Percentiles rank a stretch among this genome's conserved stretches.
phyloP scores from a whole-genome alignment of 2,888 invertebrate species.

The Psylliodes chrysocephalus region DNA sequence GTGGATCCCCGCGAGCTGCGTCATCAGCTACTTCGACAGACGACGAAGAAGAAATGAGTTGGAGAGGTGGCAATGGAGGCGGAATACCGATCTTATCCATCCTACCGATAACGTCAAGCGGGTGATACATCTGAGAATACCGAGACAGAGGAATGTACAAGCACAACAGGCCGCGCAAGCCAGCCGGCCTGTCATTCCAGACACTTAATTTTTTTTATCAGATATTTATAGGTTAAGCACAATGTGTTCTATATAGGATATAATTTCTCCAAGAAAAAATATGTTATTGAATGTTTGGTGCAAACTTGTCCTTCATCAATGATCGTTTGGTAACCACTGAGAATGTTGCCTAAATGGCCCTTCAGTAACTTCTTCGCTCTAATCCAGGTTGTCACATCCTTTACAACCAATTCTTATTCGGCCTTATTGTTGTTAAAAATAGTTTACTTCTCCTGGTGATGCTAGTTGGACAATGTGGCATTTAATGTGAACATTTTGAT shows the following conservation, averaged over 20 bases:
- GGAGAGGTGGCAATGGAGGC: conserved; percentile 78
- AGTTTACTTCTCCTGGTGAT: too few relatives aligned
- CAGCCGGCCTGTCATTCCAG: conserved; percentile 36
- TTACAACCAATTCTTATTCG: too few relatives aligned
- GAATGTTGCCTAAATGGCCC: too few relatives aligned
- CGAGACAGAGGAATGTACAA: conserved; percentile 41
- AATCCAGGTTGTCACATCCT: too few relatives aligned
- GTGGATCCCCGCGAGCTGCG: conserved; percentile 95
- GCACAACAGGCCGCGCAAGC: conserved; percentile 19
- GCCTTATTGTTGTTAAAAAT: too few relatives aligned
- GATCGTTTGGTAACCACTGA: too few relatives aligned
- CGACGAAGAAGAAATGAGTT: conserved; percentile 77
- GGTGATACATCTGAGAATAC: conserved; percentile 72
- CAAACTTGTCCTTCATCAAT: too few relatives aligned
- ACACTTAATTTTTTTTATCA: conserved; percentile 16
- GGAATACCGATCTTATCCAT: conserved; percentile 77
- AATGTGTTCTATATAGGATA: not conserved
- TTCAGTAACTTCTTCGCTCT: too few relatives aligned
- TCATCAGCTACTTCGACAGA: conserved; percentile 85
- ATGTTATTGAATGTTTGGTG: too few relatives aligned
- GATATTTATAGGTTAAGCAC: not conserved
- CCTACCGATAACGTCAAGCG: conserved; percentile 75
- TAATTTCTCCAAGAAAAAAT: conserved; percentile 1
- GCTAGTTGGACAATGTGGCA: too few relatives aligned
- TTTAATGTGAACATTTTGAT: too few relatives aligned